Base-by-base conservation (phyloP, 2,888 invertebrate species). In the Lycaena phlaeas region DNA sequence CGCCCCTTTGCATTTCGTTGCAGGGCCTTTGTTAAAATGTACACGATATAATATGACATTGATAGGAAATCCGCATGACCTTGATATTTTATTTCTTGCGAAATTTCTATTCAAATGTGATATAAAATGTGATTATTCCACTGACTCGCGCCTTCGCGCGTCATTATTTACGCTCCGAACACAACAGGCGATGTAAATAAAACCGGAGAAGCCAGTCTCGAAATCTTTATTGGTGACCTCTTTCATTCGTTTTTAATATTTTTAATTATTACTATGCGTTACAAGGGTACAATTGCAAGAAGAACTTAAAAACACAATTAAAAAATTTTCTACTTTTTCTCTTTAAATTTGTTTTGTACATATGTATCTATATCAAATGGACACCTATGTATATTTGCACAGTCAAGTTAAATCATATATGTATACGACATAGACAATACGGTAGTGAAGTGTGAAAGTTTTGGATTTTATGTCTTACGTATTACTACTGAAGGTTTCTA, bases 31-130 rank as follows among this genome's bases (percentile, higher is more conserved):
- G 85, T 85, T 82, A 81, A 34, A 53, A 72, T 75, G 81, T 82
- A 77, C 82, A 79, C 75, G 76, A 76, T 75, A 74, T 74, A 72
- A 69, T 70, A 79, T 79, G 85, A 82, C 82, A 82, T 82, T 82
- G 84, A 77, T 85, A 79, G 75, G 74, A 84, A 82, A 79, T 81
- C 75, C 73, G 77, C 75, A 73, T 82, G 85, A 85, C 85, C 85
- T 85, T 85, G 85, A 75, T 78, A 77, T 81, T 77, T 78, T 56
- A 73, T 76, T 81, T 84, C 64, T 77, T 72, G 67, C 70, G 72
- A 77, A 76, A 72, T 77, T 79, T 78, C 57, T 65, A 65, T 75
- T 72, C 69, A 61, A 55, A 75, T 63, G 61, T 61, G 64, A 64
- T 68, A 66, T 66, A 64, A 66, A 69, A 61, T 64, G 68, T 71